Evolutionary conservation across 2,113 vertebrate species (phyloP).

Genomic region (Probosciger aterrimus): DNA sequence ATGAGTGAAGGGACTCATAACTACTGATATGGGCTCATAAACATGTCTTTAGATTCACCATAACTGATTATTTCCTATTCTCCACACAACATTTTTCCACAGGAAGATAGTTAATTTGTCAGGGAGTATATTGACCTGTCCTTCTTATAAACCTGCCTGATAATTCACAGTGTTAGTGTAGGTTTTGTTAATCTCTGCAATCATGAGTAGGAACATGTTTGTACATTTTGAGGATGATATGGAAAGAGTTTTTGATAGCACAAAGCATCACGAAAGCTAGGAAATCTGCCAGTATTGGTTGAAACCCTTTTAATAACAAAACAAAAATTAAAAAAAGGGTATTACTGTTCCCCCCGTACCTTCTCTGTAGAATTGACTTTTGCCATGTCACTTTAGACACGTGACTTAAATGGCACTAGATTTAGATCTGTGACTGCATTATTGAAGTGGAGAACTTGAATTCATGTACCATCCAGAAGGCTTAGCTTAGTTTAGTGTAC

Average conservation of each 20-base stretch:
- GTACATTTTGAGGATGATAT: not conserved
- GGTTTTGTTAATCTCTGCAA: not conserved
- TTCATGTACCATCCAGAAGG: not conserved
- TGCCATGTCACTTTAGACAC: not conserved
- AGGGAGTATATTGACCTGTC: not conserved
- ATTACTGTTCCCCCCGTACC: not conserved
- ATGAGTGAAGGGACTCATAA: not conserved
- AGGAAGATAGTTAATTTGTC: not conserved
- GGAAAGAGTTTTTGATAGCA: not conserved
- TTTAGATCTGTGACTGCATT: not conserved
- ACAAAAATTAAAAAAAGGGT: not conserved
- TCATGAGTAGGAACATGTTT: not conserved
- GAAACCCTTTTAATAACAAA: not conserved
- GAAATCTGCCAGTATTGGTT: not conserved
- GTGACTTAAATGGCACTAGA: not conserved
- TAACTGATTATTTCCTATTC: not conserved
- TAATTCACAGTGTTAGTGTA: not conserved
- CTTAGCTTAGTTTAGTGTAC: not conserved
- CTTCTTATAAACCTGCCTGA: not conserved
- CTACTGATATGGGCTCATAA: not conserved
- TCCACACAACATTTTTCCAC: not conserved
- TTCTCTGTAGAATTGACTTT: not conserved
- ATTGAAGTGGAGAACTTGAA: not conserved
- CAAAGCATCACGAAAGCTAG: not conserved
- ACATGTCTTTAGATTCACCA: not conserved